Evolutionary conservation across 2,113 vertebrate species (phyloP).

Genomic region (Hystrix brachyura): DNA sequence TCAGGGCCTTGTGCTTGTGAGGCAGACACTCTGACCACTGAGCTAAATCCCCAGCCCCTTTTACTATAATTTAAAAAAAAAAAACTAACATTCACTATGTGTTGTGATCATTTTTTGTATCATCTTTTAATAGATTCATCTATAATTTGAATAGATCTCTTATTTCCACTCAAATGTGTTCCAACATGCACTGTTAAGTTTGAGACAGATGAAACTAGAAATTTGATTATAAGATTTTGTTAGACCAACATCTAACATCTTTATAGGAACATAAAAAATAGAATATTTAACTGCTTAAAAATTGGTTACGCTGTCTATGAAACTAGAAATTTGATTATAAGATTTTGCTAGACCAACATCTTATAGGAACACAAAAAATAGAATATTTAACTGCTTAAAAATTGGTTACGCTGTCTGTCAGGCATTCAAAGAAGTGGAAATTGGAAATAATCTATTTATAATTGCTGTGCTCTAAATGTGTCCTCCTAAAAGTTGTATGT

Average conservation of each 20-base stretch:
- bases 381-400: neutral
- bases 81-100: neutral
- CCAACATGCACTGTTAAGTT: neutral
- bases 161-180: neutral
- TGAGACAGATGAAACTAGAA: neutral
- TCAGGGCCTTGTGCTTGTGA: too few species aligned
- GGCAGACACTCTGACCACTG: too few species aligned
- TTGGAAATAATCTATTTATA: neutral
- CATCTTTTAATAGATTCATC: conserved; percentile 55
- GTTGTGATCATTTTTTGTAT: neutral
- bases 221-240: conserved; percentile 31
- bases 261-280: neutral
- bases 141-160: conserved; percentile 23
- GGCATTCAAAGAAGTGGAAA: neutral
- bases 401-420: neutral
- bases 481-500: neutral
- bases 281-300: neutral
- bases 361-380: neutral
- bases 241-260: neutral
- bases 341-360: neutral
- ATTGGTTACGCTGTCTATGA: neutral
- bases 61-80: neutral
- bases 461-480: neutral
- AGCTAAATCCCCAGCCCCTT: too few species aligned
- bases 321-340: conserved; percentile 1